Conservation (phyloP, 2,113 vertebrate genomes). For the Carassius auratus region DNA sequence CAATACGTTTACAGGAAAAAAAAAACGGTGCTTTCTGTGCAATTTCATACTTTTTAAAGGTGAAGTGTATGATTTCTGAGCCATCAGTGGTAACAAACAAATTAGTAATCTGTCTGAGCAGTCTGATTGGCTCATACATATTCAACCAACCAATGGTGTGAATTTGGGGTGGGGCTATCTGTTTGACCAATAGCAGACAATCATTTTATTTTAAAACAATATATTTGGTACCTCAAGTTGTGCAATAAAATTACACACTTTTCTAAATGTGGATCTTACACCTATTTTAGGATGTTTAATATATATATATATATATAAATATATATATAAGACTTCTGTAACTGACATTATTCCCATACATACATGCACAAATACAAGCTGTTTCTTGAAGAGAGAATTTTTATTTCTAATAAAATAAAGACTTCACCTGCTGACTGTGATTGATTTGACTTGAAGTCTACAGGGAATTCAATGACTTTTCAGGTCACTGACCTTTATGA, state of each 20-base stretch:
- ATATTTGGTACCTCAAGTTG: neutral
- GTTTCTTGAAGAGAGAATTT: no score
- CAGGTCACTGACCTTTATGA: neutral
- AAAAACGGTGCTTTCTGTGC: neutral
- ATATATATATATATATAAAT: no score
- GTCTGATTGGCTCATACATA: neutral
- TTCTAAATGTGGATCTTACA: neutral
- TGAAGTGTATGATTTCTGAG: neutral
- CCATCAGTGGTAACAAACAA: neutral
- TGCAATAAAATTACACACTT: neutral
- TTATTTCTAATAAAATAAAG: no score
- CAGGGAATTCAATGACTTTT: slow-evolving; percentile 54
- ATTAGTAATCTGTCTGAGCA: neutral
- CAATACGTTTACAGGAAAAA: neutral
- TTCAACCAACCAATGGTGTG: neutral
- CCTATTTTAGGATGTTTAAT: neutral
- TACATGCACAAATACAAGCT: no score
- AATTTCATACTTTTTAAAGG: neutral
- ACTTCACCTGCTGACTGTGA: no score
- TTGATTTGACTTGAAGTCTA: slow-evolving; percentile 6
- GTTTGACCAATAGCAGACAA: neutral
- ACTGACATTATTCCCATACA: neutral
- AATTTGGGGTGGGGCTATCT: neutral
- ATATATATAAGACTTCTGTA: neutral
- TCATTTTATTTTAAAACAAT: neutral